Percentiles rank a stretch among this genome's conserved stretches.
These are phyloP conservation scores for Empis livida DNA, from an alignment of 2,888 invertebrate genomes.

Conservation along the genomic window DNA sequence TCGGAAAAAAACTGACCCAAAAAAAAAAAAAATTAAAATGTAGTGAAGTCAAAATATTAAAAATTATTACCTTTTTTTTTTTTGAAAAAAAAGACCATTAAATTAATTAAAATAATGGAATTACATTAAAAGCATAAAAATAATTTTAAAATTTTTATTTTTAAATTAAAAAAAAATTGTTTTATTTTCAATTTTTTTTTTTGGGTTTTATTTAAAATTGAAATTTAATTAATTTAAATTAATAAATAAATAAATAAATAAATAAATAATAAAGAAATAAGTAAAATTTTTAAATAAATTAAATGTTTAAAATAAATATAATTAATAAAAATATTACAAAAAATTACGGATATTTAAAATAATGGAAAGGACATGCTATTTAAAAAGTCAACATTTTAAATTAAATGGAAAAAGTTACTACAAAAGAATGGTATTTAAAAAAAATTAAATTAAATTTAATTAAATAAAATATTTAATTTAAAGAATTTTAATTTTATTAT, in stretches of 20 bases:
- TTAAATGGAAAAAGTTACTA: constrained; percentile 16
- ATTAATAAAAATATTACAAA: not conserved
- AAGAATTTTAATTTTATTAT: not conserved
- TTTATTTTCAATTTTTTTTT: not conserved
- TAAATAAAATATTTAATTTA: constrained; percentile 3
- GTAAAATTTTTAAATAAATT: not conserved
- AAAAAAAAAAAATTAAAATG: not conserved
- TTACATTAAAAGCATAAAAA: too few species aligned
- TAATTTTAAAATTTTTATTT: not conserved
- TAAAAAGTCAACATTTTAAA: constrained; percentile 16
- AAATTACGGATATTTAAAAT: not conserved
- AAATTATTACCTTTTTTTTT: not conserved
- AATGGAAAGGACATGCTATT: constrained; percentile 2
- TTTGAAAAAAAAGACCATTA: not conserved
- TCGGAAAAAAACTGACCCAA: not conserved
- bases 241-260: not conserved
- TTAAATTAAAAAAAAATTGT: not conserved
- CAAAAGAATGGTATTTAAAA: constrained; percentile 15
- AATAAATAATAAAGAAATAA: not conserved
- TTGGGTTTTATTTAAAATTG: not conserved
- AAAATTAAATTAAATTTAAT: constrained; percentile 2
- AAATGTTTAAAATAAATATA: not conserved
- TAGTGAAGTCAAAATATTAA: not conserved
- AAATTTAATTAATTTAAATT: not conserved
- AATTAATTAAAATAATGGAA: too few species aligned